These are phyloP conservation scores for Mungos mungo DNA, from an alignment of 2,113 vertebrate genomes.

Conservation along the genomic window DNA sequence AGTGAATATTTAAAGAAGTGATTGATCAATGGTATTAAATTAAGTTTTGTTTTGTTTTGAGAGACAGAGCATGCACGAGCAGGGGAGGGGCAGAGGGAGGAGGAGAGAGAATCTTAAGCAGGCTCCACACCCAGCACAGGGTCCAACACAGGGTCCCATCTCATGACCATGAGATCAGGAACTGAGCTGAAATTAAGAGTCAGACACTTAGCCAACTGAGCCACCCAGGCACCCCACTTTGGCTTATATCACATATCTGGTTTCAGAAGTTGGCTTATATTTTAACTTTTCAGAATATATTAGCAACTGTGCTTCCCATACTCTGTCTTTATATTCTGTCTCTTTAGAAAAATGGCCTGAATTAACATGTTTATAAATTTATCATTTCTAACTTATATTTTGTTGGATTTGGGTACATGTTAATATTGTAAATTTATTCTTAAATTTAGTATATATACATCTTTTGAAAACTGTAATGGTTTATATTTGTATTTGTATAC, in stretches of 20 bases:
- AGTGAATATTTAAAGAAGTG: neutral
- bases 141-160: too few relatives aligned
- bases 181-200: too few relatives aligned
- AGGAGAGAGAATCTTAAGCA: too few relatives aligned
- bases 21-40: neutral
- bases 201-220: too few relatives aligned
- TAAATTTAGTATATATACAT: neutral
- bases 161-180: too few relatives aligned
- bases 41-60: neutral
- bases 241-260: neutral
- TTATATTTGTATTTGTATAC: neutral
- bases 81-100: too few relatives aligned
- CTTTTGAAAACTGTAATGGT: neutral
- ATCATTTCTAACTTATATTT: neutral
- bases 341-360: neutral
- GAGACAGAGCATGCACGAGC: too few relatives aligned
- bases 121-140: too few relatives aligned
- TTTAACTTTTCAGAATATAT: constrained; percentile 26
- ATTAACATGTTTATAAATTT: constrained; percentile 31
- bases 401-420: neutral
- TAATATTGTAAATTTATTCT: constrained; percentile 14
- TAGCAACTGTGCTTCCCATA: neutral
- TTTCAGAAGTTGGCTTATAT: constrained; percentile 45
- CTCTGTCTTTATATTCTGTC: neutral
- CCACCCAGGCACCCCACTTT: too few relatives aligned